Evolutionary conservation across 2,113 vertebrate species (phyloP), one percentile per base, ranked within the genome.

Genomic region (Paraplagusia blochii): DNA sequence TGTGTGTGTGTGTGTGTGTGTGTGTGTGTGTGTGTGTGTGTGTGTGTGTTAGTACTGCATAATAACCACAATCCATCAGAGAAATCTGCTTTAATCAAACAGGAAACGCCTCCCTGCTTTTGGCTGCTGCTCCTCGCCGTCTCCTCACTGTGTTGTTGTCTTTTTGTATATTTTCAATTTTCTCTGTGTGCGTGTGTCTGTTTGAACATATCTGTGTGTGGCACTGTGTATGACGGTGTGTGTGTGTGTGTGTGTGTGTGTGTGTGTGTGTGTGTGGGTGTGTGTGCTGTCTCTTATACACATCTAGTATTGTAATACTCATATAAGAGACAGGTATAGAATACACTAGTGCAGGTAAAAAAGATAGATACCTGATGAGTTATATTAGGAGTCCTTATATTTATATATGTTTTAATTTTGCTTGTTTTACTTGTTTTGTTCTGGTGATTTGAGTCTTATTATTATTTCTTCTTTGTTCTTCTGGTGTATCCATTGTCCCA

Each of bases 51-150:
- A 46, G 48, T 34, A 47, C 55, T 74, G 54, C 17, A 69, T 77
- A 77, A 76, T 81, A 60, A 73, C 72, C 63, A 76, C 72, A 74
- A 80, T 81, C 66, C 75, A 78, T 76, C 75, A 79, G 81, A 83
- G 81, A 76, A 79, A 81, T 79, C 68, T 79, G 75, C 66, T 76
- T 66, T 69, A 73, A 79, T 81, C 78, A 79, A 76, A 81, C 19
- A 18, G 66, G 78, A 70, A 81, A 81, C 72, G 60, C 75, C 74
- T 79, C 75, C 66, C 46, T 81, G 59, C 48, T 83, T 76, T 11
- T 68, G 33, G 42, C 66, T 56, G 17, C 18, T 39, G 3, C 8
- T 47, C 7, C 0, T 55, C 12, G 53, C 2, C 47, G 42, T 15
- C 17, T 11, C 35, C n/a, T 46, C 43, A 45, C 36, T 34, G 39